Conservation (phyloP, 2,888 invertebrate species). For the Leptopilina drosophilae region DNA sequence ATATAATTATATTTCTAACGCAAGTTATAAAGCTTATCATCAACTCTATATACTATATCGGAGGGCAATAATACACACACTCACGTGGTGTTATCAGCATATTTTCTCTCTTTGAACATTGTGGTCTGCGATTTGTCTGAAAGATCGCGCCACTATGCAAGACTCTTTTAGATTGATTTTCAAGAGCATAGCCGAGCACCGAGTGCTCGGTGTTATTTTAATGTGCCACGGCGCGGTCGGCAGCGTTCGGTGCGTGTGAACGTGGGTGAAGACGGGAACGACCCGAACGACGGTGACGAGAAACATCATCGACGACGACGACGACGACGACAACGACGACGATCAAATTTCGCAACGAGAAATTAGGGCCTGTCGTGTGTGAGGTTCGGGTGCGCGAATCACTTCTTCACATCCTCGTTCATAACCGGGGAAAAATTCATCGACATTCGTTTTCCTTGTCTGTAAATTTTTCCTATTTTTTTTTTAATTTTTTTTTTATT, state of each 20-base stretch:
- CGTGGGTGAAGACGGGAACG: constrained; percentile 53
- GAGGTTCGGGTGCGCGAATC: constrained; percentile 63
- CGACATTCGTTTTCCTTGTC: background rate
- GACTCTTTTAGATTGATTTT: constrained; percentile 75
- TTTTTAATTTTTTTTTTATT: constrained; percentile 1
- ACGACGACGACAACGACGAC: constrained; percentile 49
- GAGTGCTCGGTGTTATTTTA: constrained; percentile 68
- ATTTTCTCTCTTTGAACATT: background rate
- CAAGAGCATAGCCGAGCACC: constrained; percentile 70
- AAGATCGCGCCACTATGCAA: constrained; percentile 69
- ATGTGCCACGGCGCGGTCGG: constrained; percentile 69
- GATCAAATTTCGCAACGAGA: constrained; percentile 23
- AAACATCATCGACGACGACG: constrained; percentile 7
- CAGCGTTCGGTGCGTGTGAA: constrained; percentile 63
- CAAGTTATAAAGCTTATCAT: too few relatives aligned
- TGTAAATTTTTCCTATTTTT: background rate
- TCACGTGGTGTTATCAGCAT: constrained; percentile 1
- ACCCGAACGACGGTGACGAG: constrained; percentile 38
- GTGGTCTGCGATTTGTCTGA: background rate
- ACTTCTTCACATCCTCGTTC: constrained; percentile 57
- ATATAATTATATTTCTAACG: too few relatives aligned
- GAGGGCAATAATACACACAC: too few relatives aligned
- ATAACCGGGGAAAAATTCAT: constrained; percentile 24
- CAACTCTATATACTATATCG: too few relatives aligned
- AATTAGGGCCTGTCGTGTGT: constrained; percentile 52